phyloP scores from a whole-genome alignment of 92 coral and sea anemone genomes.

The Epizoanthus stellaris region DNA sequence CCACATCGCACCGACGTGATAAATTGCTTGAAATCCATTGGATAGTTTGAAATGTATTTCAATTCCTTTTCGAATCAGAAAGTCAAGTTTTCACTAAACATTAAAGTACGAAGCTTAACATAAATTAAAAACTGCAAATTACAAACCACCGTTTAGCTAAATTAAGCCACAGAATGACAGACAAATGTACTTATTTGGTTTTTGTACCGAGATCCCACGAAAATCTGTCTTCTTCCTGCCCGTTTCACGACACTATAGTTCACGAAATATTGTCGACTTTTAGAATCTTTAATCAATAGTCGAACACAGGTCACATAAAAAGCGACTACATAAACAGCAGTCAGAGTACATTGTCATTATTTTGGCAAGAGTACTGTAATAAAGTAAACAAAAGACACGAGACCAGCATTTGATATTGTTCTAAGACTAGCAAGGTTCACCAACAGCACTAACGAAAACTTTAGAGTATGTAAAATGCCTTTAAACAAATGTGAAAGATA shows the following conservation, averaged over 20 bases:
- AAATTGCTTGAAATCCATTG: not conserved
- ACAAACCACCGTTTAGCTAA: not conserved
- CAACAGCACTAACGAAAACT: not conserved
- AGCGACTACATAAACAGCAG: not conserved
- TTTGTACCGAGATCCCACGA: not conserved
- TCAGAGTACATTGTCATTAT: not conserved
- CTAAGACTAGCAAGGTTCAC: not conserved
- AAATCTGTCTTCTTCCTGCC: not conserved
- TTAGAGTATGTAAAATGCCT: not conserved
- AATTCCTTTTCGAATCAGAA: not conserved
- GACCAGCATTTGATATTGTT: not conserved
- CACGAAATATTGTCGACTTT: conserved; percentile 1
- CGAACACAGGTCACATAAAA: not conserved
- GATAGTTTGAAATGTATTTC: not conserved
- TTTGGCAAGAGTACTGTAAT: not conserved
- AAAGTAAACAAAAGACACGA: not conserved
- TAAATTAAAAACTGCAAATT: not conserved
- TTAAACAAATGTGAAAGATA: not conserved
- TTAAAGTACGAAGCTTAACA: not conserved
- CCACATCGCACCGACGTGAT: not conserved
- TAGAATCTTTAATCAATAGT: not conserved
- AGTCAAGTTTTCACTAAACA: not conserved
- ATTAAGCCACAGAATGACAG: not conserved
- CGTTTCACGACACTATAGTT: not conserved
- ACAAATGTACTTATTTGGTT: not conserved